Conservation (phyloP, 2,888 invertebrate species). For the Seira ritae region DNA sequence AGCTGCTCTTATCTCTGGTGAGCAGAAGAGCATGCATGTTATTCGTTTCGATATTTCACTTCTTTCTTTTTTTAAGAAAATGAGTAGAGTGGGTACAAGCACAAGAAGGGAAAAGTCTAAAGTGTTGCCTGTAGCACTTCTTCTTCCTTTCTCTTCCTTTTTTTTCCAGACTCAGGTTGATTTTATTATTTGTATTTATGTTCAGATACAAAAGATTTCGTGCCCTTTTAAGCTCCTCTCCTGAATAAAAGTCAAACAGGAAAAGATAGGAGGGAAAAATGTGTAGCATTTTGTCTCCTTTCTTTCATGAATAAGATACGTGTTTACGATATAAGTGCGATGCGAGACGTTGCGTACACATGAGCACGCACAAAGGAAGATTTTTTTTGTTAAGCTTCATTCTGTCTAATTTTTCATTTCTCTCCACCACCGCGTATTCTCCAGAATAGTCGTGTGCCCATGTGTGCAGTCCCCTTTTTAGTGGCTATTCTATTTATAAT, state of each 20-base stretch:
- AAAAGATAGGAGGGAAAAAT: constrained; percentile 22
- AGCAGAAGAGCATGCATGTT: constrained; percentile 46
- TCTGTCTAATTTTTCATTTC: constrained; percentile 62
- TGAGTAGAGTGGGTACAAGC: not conserved
- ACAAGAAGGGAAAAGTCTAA: not conserved
- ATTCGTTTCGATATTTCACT: not conserved
- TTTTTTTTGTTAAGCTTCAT: constrained; percentile 33
- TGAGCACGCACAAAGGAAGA: constrained; percentile 37
- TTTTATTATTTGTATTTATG: constrained; percentile 63
- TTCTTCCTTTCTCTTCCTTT: constrained; percentile 7
- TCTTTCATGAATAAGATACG: constrained; percentile 2
- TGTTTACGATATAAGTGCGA: constrained; percentile 11
- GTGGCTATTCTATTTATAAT: constrained; percentile 52
- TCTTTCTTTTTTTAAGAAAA: not conserved
- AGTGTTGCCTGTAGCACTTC: constrained; percentile 6
- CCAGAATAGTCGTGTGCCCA: constrained; percentile 3
- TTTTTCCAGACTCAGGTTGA: constrained; percentile 45
- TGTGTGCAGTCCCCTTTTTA: constrained; percentile 33
- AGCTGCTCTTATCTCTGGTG: constrained; percentile 35
- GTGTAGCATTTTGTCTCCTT: constrained; percentile 26
- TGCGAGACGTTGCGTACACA: not conserved
- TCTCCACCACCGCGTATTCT: constrained; percentile 40
- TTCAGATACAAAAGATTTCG: constrained; percentile 56
- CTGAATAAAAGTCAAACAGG: constrained; percentile 47
- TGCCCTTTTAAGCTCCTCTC: constrained; percentile 52